Percentiles rank a stretch among this genome's conserved stretches.
Conservation (phyloP, 2,797 vertebrate genomes). For the Eutrigla gurnardus region DNA sequence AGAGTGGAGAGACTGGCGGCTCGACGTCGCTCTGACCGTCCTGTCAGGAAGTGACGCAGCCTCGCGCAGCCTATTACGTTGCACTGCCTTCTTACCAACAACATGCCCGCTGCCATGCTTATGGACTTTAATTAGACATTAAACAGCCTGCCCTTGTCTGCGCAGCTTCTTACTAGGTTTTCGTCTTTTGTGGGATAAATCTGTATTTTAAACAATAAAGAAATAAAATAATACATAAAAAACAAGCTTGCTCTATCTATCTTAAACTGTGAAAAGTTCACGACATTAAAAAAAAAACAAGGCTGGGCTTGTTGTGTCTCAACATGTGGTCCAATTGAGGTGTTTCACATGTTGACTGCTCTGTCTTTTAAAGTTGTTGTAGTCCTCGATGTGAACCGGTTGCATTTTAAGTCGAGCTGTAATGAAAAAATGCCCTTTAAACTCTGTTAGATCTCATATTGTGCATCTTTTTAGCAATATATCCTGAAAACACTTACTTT, state of each 20-base stretch:
- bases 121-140: not conserved
- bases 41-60: conserved; percentile 82
- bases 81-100: conserved; percentile 49
- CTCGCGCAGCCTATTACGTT: conserved; percentile 45
- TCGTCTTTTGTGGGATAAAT: not conserved
- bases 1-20: conserved; percentile 38
- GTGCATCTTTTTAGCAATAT: too few species aligned
- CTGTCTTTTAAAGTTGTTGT: not conserved
- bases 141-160: rapidly evolving
- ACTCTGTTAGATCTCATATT: too few species aligned
- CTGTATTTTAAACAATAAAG: not conserved
- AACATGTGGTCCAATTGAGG: not conserved
- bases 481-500: too few species aligned
- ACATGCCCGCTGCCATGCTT: conserved; percentile 26
- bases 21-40: conserved; percentile 47
- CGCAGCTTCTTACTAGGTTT: not conserved
- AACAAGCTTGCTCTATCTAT: not conserved
- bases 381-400: too few species aligned
- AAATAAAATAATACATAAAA: too few species aligned
- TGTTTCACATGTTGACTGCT: not conserved
- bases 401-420: too few species aligned
- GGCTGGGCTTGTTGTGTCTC: not conserved
- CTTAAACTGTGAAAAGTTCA: not conserved
- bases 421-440: too few species aligned
- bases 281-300: not conserved